Evolutionary conservation across 1,140 invertebrate species (phyloP).

Genomic region (Littorina saxatilis): DNA sequence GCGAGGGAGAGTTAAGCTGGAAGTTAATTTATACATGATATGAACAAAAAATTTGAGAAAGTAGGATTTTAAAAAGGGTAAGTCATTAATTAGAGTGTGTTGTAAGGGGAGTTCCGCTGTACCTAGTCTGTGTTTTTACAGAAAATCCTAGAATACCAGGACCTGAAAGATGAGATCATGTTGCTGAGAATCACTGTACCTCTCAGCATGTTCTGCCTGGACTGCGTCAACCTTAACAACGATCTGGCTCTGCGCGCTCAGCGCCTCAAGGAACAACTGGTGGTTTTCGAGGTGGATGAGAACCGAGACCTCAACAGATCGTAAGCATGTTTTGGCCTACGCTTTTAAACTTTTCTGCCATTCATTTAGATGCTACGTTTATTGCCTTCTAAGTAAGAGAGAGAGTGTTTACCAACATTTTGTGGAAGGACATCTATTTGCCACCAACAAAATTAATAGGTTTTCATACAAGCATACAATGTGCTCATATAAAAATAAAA

Average conservation of each 20-base stretch:
- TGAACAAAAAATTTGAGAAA: not conserved
- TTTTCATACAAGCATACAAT: no score
- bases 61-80: constrained; percentile 4
- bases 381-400: no score
- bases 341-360: no score
- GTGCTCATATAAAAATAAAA: no score
- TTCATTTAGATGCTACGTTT: no score
- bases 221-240: constrained; percentile 75
- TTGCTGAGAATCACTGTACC: constrained; percentile 84
- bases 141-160: constrained; percentile 83
- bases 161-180: constrained; percentile 85
- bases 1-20: no score
- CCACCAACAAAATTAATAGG: no score
- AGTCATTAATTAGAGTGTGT: not conserved
- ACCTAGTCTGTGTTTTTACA: constrained; percentile 56
- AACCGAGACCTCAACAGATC: constrained; percentile 86
- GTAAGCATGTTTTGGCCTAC: constrained; percentile 73
- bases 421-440: no score
- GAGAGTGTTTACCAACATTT: no score
- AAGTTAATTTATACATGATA: no score
- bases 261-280: constrained; percentile 83
- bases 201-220: constrained; percentile 85
- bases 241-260: constrained; percentile 77
- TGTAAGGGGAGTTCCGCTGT: no score
- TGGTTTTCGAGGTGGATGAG: constrained; percentile 86